Percentiles rank a stretch among this genome's conserved stretches.
phyloP scores from a whole-genome alignment of 1,140 invertebrate species.

The Pseudobourletiella spinata region DNA sequence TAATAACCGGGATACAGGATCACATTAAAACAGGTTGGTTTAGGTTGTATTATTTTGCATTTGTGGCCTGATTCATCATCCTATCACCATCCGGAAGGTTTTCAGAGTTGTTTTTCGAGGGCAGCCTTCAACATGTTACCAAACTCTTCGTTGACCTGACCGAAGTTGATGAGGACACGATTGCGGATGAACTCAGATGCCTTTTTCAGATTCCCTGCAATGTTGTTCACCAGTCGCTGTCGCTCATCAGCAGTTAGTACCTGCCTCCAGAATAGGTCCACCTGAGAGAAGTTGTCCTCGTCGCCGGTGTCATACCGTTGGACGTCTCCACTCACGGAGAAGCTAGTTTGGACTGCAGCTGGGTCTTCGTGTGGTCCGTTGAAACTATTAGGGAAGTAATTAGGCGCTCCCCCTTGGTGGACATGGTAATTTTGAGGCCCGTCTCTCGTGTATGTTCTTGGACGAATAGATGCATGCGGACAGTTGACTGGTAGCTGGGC shows the following conservation, averaged over 20 bases:
- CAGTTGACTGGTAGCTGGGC: constrained; percentile 92
- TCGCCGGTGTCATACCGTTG: constrained; percentile 44
- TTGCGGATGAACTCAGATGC: constrained; percentile 47
- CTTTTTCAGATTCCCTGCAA: constrained; percentile 46
- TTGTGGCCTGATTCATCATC: no score
- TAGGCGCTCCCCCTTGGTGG: constrained; percentile 43
- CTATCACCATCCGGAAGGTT: no score
- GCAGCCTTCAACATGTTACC: constrained; percentile 19
- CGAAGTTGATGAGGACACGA: constrained; percentile 26
- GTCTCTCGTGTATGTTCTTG: constrained; percentile 77
- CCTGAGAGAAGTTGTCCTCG: constrained; percentile 53
- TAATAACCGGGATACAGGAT: no score
- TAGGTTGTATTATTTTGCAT: no score
- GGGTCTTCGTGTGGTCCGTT: constrained; percentile 42
- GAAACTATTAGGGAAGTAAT: constrained; percentile 59
- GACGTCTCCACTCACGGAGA: constrained; percentile 6
- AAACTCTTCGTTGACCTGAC: constrained; percentile 28
- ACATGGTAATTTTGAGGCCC: constrained; percentile 54
- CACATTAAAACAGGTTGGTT: no score
- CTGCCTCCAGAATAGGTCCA: constrained; percentile 49
- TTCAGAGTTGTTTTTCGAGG: not conserved
- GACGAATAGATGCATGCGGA: constrained; percentile 47
- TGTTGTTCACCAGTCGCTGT: constrained; percentile 47
- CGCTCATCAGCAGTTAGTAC: constrained; percentile 45
- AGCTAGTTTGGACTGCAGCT: constrained; percentile 29